Evolutionary conservation across 2,888 invertebrate species (phyloP).

Genomic region (Blera fallax): DNA sequence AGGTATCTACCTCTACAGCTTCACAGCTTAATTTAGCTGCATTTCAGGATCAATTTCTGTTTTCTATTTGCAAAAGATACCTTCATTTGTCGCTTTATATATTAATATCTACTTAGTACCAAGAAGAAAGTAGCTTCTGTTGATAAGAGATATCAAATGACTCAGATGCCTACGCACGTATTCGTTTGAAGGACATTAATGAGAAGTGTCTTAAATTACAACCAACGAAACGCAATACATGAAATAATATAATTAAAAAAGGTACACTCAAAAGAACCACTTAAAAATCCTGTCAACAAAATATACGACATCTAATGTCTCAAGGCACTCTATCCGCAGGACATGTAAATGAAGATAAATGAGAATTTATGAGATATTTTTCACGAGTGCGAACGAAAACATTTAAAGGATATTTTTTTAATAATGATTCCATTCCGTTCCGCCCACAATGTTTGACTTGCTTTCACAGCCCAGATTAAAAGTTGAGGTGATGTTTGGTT

Average conservation of each 20-base stretch:
- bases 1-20: no score
- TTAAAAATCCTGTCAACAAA: background rate
- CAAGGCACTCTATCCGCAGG: background rate
- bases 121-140: no score
- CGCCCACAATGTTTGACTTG: background rate
- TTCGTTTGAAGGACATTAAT: no score
- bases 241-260: background rate
- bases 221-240: background rate
- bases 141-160: no score
- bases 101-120: no score
- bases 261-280: background rate
- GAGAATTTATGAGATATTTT: background rate
- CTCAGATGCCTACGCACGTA: no score
- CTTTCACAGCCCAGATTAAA: background rate
- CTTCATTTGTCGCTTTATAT: no score
- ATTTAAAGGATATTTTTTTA: background rate
- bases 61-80: no score
- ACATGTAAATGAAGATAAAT: slow-evolving; percentile 10
- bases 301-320: background rate
- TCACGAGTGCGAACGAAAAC: background rate
- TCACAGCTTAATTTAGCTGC: no score
- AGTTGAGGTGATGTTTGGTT: background rate
- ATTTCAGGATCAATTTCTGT: no score
- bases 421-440: background rate
- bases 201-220: no score